Evolutionary conservation across 2,797 vertebrate species (phyloP).

Genomic region (Oophaga sylvatica): DNA sequence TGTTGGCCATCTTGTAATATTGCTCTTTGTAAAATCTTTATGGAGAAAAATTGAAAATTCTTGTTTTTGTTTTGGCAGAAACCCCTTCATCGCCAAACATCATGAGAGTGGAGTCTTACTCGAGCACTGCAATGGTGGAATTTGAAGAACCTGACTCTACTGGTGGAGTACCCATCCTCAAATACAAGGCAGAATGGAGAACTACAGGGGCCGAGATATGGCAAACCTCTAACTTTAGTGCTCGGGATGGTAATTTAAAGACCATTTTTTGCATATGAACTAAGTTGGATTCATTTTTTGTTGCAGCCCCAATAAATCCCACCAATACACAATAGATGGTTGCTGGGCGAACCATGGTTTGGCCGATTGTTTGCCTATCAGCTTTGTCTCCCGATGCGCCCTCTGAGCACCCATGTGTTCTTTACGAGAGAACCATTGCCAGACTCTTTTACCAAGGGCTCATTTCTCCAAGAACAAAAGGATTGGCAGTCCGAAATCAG

Average conservation of each 20-base stretch:
- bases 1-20: background rate
- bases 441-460: no score
- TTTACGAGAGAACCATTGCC: no score
- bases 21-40: background rate
- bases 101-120: constrained; percentile 87
- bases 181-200: constrained; percentile 89
- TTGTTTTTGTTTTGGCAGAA: constrained; percentile 73
- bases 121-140: constrained; percentile 88
- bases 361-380: no score
- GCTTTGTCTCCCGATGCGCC: no score
- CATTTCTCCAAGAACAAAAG: no score
- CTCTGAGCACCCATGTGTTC: no score
- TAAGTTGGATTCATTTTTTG: background rate
- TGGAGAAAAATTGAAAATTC: background rate
- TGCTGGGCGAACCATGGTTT: no score
- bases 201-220: constrained; percentile 77
- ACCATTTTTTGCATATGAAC: no score
- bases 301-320: background rate
- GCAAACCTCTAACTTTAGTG: constrained; percentile 79
- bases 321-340: no score
- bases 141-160: constrained; percentile 91
- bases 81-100: constrained; percentile 91
- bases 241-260: constrained; percentile 79
- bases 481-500: no score
- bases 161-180: constrained; percentile 91